Percentiles rank a stretch among this genome's conserved stretches.
Conservation (phyloP, 2,113 vertebrate genomes). For the Empidonax traillii region DNA sequence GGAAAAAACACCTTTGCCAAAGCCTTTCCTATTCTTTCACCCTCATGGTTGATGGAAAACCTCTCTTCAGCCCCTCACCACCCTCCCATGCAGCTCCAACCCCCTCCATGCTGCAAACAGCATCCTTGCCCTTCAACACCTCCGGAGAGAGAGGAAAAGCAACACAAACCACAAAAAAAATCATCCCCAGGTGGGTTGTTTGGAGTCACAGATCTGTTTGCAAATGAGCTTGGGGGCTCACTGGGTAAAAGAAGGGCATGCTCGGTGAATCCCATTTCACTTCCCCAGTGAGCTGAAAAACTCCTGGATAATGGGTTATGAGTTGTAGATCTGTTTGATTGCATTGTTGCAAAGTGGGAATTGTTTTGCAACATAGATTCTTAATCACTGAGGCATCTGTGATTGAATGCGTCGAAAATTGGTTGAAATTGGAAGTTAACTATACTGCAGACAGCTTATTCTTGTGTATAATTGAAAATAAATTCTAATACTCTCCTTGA, state of each 20-base stretch:
- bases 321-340: conserved; percentile 85
- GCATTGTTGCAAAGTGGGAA: conserved; percentile 84
- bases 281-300: conserved; percentile 77
- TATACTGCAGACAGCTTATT: conserved; percentile 82
- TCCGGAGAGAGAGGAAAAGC: not conserved
- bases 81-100: not conserved
- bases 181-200: conserved; percentile 38
- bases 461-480: conserved; percentile 88
- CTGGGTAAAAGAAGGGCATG: conserved; percentile 49
- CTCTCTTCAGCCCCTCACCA: not conserved
- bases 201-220: conserved; percentile 64
- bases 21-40: not conserved
- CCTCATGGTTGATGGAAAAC: not conserved
- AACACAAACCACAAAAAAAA: not conserved
- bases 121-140: not conserved
- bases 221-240: conserved; percentile 71
- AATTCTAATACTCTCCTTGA: conserved; percentile 83
- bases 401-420: conserved; percentile 82
- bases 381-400: conserved; percentile 85
- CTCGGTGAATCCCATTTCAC: conserved; percentile 77
- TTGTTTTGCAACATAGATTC: conserved; percentile 86
- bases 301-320: conserved; percentile 78
- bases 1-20: not conserved
- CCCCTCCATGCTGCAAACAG: not conserved
- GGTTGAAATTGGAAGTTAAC: conserved; percentile 84